Evolutionary conservation across 2,797 vertebrate genomes (phyloP), one percentile per base, ranked within the genome.

Genomic region (Harpia harpyja): DNA sequence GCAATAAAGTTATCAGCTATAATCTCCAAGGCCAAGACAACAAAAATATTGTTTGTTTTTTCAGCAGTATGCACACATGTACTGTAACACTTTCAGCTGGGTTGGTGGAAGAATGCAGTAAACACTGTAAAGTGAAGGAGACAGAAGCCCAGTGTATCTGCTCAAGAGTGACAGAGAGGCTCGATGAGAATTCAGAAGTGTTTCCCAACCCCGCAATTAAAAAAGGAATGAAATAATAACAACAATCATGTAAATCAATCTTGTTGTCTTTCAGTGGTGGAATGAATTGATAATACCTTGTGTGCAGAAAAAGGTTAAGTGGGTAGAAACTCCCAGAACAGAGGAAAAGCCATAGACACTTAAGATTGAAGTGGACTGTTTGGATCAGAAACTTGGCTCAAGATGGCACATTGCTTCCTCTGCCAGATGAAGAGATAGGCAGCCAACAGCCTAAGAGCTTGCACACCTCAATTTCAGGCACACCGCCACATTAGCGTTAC

Each of bases 61-160:
- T 24, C 59, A 13, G 18, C 35, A 83, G 16, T 3, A 33, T 4
- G 60, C 14, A n/a, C 35, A 30, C 11, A 17, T 0, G 0, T 13
- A 14, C 24, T 54, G n/a, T 14, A n/a, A 15, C 21, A 2, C 5
- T 9, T 56, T 8, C 12, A 48, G 37, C 1, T 33, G 21, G 24
- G 33, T 30, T 44, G 56, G 21, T 43, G 37, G 11, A 54, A 59
- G 12, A 63, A 54, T 0, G 3, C 3, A 54, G 48, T 21, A 4
- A 76, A 64, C 8, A 4, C 61, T 10, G 10, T 3, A 4, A 23
- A 2, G 28, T 11, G 59, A 32, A 35, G 53, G 44, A 37, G 41
- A 13, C 39, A 32, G n/a, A 20, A 35, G 67, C 24, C 25, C 25
- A 6, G 30, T 3, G 19, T 4, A 10, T 27, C 19, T 13, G 9